Percentiles rank a stretch among this genome's conserved stretches.
phyloP scores from a whole-genome alignment of 2,113 vertebrate species.

The Caranx ignobilis region DNA sequence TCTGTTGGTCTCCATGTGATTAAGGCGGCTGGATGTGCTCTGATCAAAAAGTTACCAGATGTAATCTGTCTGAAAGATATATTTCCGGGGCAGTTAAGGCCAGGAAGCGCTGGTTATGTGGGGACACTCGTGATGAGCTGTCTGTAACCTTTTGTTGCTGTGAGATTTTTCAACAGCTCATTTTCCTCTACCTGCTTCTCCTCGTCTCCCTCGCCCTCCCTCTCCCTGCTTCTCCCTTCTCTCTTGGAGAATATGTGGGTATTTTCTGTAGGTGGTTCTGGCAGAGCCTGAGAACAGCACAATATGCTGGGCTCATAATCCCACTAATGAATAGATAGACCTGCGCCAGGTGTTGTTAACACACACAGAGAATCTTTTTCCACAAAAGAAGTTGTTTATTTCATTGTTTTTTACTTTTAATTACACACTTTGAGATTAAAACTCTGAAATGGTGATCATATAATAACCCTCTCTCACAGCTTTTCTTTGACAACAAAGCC shows the following conservation, averaged over 20 bases:
- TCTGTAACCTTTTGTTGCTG: conserved; percentile 11
- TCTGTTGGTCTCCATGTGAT: background rate
- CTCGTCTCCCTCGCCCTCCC: background rate
- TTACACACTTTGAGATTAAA: background rate
- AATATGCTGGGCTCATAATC: conserved; percentile 54
- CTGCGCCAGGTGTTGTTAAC: conserved; percentile 31
- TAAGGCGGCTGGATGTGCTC: background rate
- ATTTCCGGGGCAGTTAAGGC: background rate
- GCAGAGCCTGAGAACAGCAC: conserved; percentile 52
- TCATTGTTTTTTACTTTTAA: conserved; percentile 17
- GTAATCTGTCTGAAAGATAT: conserved; percentile 2
- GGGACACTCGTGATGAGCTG: background rate
- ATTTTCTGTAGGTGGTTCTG: conserved; percentile 71
- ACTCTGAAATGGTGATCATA: background rate
- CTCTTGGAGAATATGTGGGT: conserved; percentile 46
- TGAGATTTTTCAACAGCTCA: conserved; percentile 6
- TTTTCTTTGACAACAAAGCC: background rate
- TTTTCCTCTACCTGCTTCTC: conserved; percentile 21
- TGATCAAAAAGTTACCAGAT: background rate
- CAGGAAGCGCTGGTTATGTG: conserved; percentile 9
- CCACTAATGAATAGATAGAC: conserved; percentile 39
- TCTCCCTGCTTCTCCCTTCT: background rate
- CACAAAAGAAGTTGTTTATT: background rate
- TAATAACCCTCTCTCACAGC: no score
- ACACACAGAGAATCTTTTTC: background rate